Evolutionary conservation across 2,888 invertebrate genomes (phyloP).

Genomic region (Dione juno): DNA sequence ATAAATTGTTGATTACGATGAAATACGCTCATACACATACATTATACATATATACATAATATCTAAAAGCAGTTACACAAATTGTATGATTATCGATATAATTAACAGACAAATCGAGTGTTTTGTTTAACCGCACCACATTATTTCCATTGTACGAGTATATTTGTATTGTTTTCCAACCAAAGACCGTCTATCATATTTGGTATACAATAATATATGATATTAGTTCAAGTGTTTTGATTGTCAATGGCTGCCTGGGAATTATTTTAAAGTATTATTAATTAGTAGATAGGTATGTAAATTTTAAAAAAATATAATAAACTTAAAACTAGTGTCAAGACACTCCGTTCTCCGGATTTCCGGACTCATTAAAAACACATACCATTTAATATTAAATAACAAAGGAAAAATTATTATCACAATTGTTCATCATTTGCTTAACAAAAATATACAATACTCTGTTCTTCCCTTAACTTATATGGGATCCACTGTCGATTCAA

Average conservation of each 20-base stretch:
- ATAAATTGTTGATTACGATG: too few species aligned
- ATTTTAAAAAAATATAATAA: too few species aligned
- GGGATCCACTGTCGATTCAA: background rate
- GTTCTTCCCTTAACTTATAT: background rate
- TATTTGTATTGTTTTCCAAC: slow-evolving; percentile 16
- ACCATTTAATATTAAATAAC: too few species aligned
- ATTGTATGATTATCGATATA: slow-evolving; percentile 4
- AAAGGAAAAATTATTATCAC: too few species aligned
- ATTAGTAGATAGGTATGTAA: too few species aligned
- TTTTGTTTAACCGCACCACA: slow-evolving; percentile 20
- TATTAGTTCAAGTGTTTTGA: background rate
- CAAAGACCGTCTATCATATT: slow-evolving; percentile 32
- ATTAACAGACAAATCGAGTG: slow-evolving; percentile 12
- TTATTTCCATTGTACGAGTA: slow-evolving; percentile 8
- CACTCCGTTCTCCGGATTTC: too few species aligned
- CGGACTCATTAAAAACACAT: too few species aligned
- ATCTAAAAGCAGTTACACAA: background rate
- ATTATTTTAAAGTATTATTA: background rate
- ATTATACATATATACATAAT: too few species aligned
- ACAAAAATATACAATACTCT: background rate
- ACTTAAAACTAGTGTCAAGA: too few species aligned
- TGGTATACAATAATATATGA: slow-evolving; percentile 10
- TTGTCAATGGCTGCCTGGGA: background rate
- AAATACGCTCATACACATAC: too few species aligned
- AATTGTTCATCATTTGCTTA: background rate